Evolutionary conservation across 2,113 vertebrate species (phyloP), one percentile per base, ranked within the genome.

Genomic region (Aegypius monachus): DNA sequence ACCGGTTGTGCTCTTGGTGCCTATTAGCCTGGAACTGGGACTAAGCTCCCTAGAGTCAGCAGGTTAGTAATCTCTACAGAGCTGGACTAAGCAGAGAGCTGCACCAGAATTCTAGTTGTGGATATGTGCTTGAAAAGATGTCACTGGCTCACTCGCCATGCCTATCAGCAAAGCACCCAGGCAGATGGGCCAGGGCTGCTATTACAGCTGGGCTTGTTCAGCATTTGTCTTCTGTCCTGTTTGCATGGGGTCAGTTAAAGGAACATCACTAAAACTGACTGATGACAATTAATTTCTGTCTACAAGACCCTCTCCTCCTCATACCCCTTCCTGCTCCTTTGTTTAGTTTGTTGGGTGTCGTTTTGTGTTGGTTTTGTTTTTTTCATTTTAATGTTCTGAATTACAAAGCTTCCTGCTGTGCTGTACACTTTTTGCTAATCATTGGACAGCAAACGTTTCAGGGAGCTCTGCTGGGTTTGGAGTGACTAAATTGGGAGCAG

Each of bases 361-460:
- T 5, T 6, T 23, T 32, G 4, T 10, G 5, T 43, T 42, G 26
- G 2, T 16, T 13, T 2, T 8, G 4, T 3, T 26, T 55, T 23
- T 61, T 81, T 25, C 2, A 36, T 80, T 83, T 67, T 29, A 42
- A 34, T 34, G 8, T 67, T 75, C 50, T 61, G 34, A 66, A 42
- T 42, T 36, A 71, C 43, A 71, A 47, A 59, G 18, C 29, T 71
- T 56, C 70, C 48, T 81, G 55, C 36, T 52, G 31, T 45, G 21
- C 61, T 45, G 8, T 16, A 22, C 5, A 3, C 5, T 19, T 59
- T 61, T 50, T 55, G 22, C 40, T 77, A 56, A 73, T 29, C 36
- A 15, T 26, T 26, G 53, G 20, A 53, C 29, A 73, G 40, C 36
- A 12, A 36, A 23, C 0, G 0, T 79, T 73, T 80, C 38, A 32